Conservation (phyloP, 2,797 vertebrate species). For the Novumbra hubbsi region DNA sequence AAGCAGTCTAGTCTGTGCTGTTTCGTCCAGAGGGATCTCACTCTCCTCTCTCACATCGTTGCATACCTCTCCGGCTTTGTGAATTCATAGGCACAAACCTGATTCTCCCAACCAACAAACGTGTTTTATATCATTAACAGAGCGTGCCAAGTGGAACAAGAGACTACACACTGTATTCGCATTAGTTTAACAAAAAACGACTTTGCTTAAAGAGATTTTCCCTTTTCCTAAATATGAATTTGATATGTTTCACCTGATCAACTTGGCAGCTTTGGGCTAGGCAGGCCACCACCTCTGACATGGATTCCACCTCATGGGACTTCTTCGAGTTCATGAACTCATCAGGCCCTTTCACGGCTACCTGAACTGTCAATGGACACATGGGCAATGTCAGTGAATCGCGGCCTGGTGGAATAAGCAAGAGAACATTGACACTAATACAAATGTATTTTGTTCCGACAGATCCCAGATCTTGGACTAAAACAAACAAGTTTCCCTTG, state of each 20-base stretch:
- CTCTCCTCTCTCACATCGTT: too few relatives aligned
- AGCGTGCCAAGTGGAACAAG: not conserved
- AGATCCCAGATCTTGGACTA: not conserved
- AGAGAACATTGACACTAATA: not conserved
- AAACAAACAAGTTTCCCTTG: not conserved
- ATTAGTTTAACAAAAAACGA: too few relatives aligned
- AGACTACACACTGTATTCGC: not conserved
- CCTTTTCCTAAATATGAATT: too few relatives aligned
- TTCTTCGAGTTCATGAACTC: slow-evolving; percentile 98
- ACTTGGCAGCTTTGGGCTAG: slow-evolving; percentile 77
- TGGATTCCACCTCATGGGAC: slow-evolving; percentile 93
- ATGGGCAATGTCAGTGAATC: not conserved
- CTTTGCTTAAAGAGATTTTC: too few relatives aligned
- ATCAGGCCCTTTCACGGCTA: slow-evolving; percentile 69
- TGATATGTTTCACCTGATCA: slow-evolving; percentile 76
- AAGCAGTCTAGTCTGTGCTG: not conserved
- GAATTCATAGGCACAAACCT: not conserved
- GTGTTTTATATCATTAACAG: too few relatives aligned
- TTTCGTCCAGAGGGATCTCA: not conserved
- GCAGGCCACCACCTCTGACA: slow-evolving; percentile 85
- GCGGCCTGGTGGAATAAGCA: not conserved
- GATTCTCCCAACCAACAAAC: not conserved
- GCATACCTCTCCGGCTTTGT: too few relatives aligned
- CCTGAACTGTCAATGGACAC: slow-evolving; percentile 45
- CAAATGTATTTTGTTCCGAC: not conserved